Evolutionary conservation across 2,797 vertebrate species (phyloP).

Genomic region (Clarias platycephalus): DNA sequence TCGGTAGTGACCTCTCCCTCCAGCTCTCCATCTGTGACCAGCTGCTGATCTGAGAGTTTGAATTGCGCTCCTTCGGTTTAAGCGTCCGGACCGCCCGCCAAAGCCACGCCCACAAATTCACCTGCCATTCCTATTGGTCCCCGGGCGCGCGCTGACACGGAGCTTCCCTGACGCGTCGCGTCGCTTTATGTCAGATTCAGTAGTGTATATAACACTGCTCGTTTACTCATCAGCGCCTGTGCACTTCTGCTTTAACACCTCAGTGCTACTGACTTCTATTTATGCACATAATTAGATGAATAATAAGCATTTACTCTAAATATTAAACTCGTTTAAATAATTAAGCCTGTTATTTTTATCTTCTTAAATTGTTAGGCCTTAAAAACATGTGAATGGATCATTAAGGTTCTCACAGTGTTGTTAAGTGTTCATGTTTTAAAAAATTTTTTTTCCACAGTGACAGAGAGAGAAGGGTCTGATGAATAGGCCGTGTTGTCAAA

Average conservation of each 20-base stretch:
- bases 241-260: background rate
- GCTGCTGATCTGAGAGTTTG: constrained; percentile 70
- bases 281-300: background rate
- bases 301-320: background rate
- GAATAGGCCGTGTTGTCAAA: background rate
- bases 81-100: constrained; percentile 67
- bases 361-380: no score
- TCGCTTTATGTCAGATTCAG: background rate
- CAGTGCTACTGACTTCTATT: background rate
- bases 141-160: constrained; percentile 43
- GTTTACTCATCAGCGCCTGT: background rate
- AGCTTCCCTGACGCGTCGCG: constrained; percentile 23
- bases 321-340: no score
- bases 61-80: constrained; percentile 87
- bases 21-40: constrained; percentile 16
- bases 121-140: constrained; percentile 64
- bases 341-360: no score
- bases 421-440: background rate
- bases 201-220: constrained; percentile 7
- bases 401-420: no score
- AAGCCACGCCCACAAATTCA: constrained; percentile 56
- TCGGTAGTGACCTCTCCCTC: constrained; percentile 12
- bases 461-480: background rate
- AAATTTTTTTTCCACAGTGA: no score
- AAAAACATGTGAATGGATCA: no score